Evolutionary conservation across 2,888 invertebrate genomes (phyloP), one percentile per base, ranked within the genome.

Genomic region (Rotaria sp.): DNA sequence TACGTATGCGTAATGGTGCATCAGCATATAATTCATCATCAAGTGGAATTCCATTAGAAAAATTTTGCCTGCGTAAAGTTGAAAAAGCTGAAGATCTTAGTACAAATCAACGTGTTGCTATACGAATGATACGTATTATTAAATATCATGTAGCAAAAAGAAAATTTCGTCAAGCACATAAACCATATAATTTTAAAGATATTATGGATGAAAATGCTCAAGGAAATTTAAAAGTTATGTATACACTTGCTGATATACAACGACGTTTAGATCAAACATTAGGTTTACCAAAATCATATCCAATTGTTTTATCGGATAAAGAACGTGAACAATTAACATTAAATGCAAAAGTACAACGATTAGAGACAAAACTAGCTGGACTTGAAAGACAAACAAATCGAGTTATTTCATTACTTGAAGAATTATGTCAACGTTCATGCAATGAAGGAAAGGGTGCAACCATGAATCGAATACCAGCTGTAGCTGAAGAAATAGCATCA

Each of bases 151-250:
- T 45, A 21, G 45, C 80, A n/a, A 80, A 80, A 45, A 24, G 80
- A 80, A 80, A 80, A 80, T 80, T 80, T 80, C 80, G 45, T n/a
- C 80, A 80, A 45, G 80, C 80, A 45, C 80, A 80, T 80, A 80
- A 80, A 80, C 80, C 80, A 26, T 80, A 80, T n/a, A 45, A 80
- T 80, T 80, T 80, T 45, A 80, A 80, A 80, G 80, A 80, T 80
- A 80, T 80, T n/a, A 80, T 80, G 80, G 80, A 80, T 45, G 80
- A 80, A 45, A 80, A 80, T 80, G 80, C 80, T 41, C 80, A 80
- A 80, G 80, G 80, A 24, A 80, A 80, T 80, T 80, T 80, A n/a
- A 80, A 80, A 80, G 80, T 80, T 13, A 80, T 80, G 80, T 80
- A 80, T 80, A 80, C 80, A n/a, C 45, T 80, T 26, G 80, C 80